Base-by-base conservation (phyloP, 2,888 invertebrate species). In the Myathropa florea region DNA sequence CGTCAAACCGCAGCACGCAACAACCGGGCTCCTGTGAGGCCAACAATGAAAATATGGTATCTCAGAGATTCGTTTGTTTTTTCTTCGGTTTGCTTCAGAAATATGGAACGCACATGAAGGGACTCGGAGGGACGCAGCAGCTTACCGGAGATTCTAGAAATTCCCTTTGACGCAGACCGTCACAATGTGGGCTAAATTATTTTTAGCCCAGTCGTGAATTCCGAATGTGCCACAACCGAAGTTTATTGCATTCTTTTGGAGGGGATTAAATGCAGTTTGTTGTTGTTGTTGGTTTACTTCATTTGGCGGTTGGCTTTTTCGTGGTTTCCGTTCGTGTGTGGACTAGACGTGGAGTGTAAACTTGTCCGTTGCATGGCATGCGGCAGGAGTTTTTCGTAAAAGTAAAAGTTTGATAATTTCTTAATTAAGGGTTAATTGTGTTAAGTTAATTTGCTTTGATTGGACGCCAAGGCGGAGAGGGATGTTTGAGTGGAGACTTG, bases 211-310 rank as follows among this genome's bases (percentile, higher is more conserved):
- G 70, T 24, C 77, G 73, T 70, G 85, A 70, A 82, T 82, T 82
- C 63, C 77, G 21, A 70, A 85, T 72, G 55, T 61, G 55, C 76
- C 71, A 59, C 85, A 73, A 70, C 70, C 77, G 73, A 65, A 85
- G 72, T 85, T 85, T 85, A 85, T 82, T 70, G 85, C 85, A 85
- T 85, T 85, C 85, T 60, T 78, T 77, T 10, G n/a, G 55, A 77
- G 59, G 64, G 73, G 60, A 78, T 46, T 59, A 63, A 64, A 73
- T 39, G 18, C 33, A 60, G 71, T 81, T 75, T 71, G 55, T 64
- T 63, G 46, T 64, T 39, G 55, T 57, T 65, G 72, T 60, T 80
- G 36, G 67, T 61, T 80, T 53, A 57, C 64, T 64, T 59, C 60
- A 46, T 14, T 70, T 57, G 59, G 70, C 75, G 64, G 75, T 75